Evolutionary conservation across 2,888 invertebrate genomes (phyloP), one percentile per base, ranked within the genome.

Genomic region (Calephelis perditalis): DNA sequence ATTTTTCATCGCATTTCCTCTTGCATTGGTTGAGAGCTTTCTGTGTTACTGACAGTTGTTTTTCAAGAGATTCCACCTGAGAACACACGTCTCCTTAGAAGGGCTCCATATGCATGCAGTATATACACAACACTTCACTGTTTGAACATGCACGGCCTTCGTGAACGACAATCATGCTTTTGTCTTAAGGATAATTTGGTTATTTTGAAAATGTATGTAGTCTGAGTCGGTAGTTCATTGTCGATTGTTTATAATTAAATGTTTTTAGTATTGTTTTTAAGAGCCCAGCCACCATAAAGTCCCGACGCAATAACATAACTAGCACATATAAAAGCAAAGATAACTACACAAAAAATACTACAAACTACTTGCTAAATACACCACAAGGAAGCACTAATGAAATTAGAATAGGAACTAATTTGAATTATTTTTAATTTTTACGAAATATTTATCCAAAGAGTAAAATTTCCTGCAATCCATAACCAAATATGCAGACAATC

Each of bases 31-130:
- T 85, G 68, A 94, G 77, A 62, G 92, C 90, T 69, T 87, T 81
- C 62, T 91, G 90, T 62, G 94, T 84, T 65, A 92, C 84, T 60
- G 85, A 74, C 68, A 94, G 81, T 82, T 92, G 92, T 71, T 90
- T 85, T 77, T 92, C 93, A 72, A 93, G 81, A 69, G 92, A 92
- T 78, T 92, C 91, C 40, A 91, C 91, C 91, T 91, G 89, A 79
- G 88, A 85, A 90, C 81, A 88, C 82, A 87, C 70, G 72, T 79
- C 83, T 84, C 79, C 86, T 86, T 86, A 86, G 69, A 81, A 77
- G 72, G 68, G 75, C 75, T 74, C 63, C 69, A 65, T 63, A 37
- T 63, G 78, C 84, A 82, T 84, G 84, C 85, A 81, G 68, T 79
- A 83, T 84, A 72, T 81, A 84, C 83, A 82, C 71, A 69, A 68